These are phyloP conservation scores for Seriola dumerili DNA, from an alignment of 2,113 vertebrate species.

Conservation along the genomic window DNA sequence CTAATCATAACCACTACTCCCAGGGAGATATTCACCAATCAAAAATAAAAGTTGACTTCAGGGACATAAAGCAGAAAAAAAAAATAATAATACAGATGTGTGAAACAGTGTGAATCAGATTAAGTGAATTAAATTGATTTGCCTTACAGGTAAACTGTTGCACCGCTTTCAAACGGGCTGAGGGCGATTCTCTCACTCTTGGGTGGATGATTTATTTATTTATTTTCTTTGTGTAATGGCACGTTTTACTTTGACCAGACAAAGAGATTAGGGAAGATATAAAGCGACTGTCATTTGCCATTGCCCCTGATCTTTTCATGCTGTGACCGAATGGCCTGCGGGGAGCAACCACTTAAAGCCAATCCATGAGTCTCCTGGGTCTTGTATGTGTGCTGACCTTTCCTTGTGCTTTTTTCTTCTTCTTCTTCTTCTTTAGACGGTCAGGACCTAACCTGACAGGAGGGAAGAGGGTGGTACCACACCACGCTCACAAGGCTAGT, in stretches of 20 bases:
- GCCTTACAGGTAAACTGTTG: neutral
- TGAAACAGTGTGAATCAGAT: neutral
- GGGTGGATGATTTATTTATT: neutral
- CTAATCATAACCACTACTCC: slow-evolving; percentile 45
- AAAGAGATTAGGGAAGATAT: slow-evolving; percentile 51
- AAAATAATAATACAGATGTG: neutral
- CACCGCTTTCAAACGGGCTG: neutral
- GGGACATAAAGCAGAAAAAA: neutral
- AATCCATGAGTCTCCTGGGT: slow-evolving; percentile 24
- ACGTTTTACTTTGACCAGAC: slow-evolving; percentile 49
- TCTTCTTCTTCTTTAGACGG: neutral
- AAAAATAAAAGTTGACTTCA: slow-evolving; percentile 3
- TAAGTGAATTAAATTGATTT: neutral
- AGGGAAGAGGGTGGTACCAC: neutral
- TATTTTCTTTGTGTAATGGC: slow-evolving; percentile 10
- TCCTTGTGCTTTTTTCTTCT: slow-evolving; percentile 1
- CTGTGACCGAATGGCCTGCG: slow-evolving; percentile 30
- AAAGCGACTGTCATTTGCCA: slow-evolving; percentile 33
- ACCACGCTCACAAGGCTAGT: neutral
- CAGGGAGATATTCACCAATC: slow-evolving; percentile 22
- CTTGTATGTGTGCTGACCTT: slow-evolving; percentile 58
- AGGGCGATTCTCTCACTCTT: neutral
- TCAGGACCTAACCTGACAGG: slow-evolving; percentile 23
- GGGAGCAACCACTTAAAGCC: slow-evolving; percentile 55
- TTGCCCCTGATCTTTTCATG: slow-evolving; percentile 59